Conservation (phyloP, 2,113 vertebrate species). For the Tyrannus savana region DNA sequence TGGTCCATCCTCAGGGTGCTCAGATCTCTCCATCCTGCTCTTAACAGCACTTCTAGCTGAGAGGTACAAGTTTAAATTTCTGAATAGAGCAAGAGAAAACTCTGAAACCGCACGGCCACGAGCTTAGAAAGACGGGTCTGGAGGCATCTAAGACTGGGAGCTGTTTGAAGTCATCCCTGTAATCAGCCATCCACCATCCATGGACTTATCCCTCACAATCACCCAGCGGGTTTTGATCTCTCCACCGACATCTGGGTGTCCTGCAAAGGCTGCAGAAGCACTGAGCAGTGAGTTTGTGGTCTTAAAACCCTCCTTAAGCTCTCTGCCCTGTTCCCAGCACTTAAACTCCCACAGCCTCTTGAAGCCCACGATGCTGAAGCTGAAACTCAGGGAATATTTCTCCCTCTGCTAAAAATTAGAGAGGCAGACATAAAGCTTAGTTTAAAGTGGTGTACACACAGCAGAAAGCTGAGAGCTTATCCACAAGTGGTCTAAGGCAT, state of each 20-base stretch:
- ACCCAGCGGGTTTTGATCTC: neutral
- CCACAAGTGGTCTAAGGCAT: neutral
- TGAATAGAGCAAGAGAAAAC: neutral
- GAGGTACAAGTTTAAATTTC: neutral
- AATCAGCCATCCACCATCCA: rapidly evolving
- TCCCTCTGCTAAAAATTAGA: neutral
- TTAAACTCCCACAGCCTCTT: neutral
- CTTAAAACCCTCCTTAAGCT: neutral
- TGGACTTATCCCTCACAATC: rapidly evolving
- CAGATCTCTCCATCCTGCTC: rapidly evolving
- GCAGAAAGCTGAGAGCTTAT: conserved; percentile 10
- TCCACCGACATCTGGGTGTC: neutral
- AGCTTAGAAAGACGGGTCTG: neutral
- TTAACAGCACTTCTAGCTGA: rapidly evolving
- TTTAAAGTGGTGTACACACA: neutral
- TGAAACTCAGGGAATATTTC: rapidly evolving
- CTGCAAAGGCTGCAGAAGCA: neutral
- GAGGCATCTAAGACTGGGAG: neutral
- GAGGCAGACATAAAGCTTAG: neutral
- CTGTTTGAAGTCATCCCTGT: neutral
- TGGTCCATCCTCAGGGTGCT: neutral
- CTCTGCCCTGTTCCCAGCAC: neutral
- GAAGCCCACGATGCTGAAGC: neutral
- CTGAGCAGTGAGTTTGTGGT: rapidly evolving
- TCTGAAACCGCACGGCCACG: neutral